Conservation (phyloP, 2,888 invertebrate genomes). For the Agrotis ipsilon region DNA sequence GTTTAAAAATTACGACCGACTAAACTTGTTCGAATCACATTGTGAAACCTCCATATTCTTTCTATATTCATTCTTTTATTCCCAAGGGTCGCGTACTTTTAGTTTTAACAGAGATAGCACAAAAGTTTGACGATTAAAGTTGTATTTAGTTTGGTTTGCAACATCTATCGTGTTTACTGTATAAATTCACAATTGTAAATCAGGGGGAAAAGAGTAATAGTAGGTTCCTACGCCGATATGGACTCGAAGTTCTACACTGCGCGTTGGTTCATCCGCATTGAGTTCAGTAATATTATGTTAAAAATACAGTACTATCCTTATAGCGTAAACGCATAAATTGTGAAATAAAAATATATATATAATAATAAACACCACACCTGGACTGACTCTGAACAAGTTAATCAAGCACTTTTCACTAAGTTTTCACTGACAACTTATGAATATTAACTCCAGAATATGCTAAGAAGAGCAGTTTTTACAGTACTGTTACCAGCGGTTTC, state of each 20-base stretch:
- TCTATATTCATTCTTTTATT: slow-evolving; percentile 30
- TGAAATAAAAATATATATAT: too few species aligned
- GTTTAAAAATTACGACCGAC: slow-evolving; percentile 49
- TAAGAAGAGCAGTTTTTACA: not conserved
- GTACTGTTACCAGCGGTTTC: too few species aligned
- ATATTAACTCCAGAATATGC: not conserved
- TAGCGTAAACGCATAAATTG: too few species aligned
- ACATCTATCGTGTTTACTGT: not conserved
- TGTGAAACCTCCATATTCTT: slow-evolving; percentile 34
- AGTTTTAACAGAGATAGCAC: slow-evolving; percentile 1
- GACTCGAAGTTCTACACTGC: too few species aligned
- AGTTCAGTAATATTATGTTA: too few species aligned
- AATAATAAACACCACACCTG: too few species aligned
- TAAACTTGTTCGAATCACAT: slow-evolving; percentile 48
- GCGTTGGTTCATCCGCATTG: too few species aligned
- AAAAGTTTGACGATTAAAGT: slow-evolving; percentile 23
- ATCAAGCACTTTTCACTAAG: too few species aligned
- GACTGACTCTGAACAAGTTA: too few species aligned
- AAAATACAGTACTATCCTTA: too few species aligned
- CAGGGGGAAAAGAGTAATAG: not conserved
- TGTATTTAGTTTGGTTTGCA: not conserved
- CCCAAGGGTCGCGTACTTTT: slow-evolving; percentile 3
- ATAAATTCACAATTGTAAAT: not conserved
- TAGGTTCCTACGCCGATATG: too few species aligned
- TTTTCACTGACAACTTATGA: not conserved